These are phyloP conservation scores for Epicauta chinensis DNA, from an alignment of 1,140 invertebrate species.

Conservation along the genomic window DNA sequence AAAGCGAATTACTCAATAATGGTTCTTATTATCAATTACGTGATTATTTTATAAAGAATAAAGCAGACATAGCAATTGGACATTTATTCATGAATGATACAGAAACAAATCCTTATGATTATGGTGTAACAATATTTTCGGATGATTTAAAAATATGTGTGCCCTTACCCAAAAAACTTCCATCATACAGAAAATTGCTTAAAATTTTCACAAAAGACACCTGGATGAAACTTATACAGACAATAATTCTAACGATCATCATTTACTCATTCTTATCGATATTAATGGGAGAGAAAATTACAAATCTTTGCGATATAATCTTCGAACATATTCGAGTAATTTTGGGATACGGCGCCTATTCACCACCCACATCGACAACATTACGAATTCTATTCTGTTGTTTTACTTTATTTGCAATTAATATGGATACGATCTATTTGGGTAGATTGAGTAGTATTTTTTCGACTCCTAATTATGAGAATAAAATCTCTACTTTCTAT, in stretches of 20 bases:
- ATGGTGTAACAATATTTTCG: not conserved
- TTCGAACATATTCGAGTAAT: not conserved
- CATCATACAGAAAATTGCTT: conserved; percentile 3
- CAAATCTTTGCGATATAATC: not conserved
- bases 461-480: too few relatives aligned
- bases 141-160: not conserved
- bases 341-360: too few relatives aligned
- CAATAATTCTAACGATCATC: not conserved
- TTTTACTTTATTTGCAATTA: not conserved
- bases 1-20: conserved; percentile 1
- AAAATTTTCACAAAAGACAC: not conserved
- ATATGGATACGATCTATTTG: conserved; percentile 3
- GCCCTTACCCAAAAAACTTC: not conserved
- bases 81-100: conserved; percentile 8
- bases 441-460: conserved; percentile 9
- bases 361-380: not conserved
- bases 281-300: not conserved
- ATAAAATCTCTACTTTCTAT: too few relatives aligned
- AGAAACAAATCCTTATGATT: conserved; percentile 6
- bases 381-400: not conserved
- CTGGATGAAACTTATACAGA: not conserved
- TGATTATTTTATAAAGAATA: not conserved
- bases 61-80: not conserved
- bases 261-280: not conserved
- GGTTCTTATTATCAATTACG: conserved; percentile 1